These are phyloP conservation scores for Oscheius sp. DNA, from an alignment of 2,888 invertebrate species.

Conservation along the genomic window DNA sequence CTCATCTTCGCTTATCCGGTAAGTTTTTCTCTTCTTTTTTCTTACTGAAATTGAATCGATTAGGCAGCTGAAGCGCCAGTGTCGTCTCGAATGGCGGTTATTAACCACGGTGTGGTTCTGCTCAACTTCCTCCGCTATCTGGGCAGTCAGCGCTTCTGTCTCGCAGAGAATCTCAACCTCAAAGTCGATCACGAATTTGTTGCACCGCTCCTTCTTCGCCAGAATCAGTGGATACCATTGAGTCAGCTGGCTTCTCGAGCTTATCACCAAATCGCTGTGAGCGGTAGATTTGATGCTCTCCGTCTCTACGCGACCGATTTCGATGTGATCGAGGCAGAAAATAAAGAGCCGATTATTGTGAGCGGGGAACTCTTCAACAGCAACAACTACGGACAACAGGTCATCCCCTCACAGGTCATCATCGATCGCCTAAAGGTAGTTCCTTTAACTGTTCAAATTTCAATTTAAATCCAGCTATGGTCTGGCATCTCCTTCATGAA, in stretches of 20 bases:
- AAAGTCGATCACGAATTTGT: background rate
- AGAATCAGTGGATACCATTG: slow-evolving; percentile 6
- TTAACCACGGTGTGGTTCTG: slow-evolving; percentile 7
- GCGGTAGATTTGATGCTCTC: slow-evolving; percentile 48
- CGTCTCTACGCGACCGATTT: slow-evolving; percentile 18
- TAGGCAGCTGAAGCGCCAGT: slow-evolving; percentile 1
- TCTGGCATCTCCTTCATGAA: slow-evolving; percentile 41
- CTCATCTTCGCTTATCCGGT: slow-evolving; percentile 12
- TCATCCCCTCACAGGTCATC: slow-evolving; percentile 29
- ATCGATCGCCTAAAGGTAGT: slow-evolving; percentile 40
- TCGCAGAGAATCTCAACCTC: background rate
- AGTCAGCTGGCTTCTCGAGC: slow-evolving; percentile 53
- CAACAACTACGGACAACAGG: slow-evolving; percentile 35
- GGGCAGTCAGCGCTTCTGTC: slow-evolving; percentile 22
- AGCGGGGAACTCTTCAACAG: slow-evolving; percentile 35
- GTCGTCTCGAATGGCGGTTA: no score
- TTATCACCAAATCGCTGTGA: slow-evolving; percentile 47
- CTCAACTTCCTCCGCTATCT: slow-evolving; percentile 29
- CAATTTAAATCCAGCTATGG: slow-evolving; percentile 35
- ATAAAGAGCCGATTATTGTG: slow-evolving; percentile 43
- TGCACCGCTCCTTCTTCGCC: slow-evolving; percentile 2
- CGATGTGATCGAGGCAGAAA: slow-evolving; percentile 30
- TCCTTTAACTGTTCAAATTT: background rate
- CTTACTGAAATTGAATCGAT: background rate
- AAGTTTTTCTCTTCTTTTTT: background rate